Evolutionary conservation across 2,888 invertebrate species (phyloP).

Genomic region (Mythimna ferrago): DNA sequence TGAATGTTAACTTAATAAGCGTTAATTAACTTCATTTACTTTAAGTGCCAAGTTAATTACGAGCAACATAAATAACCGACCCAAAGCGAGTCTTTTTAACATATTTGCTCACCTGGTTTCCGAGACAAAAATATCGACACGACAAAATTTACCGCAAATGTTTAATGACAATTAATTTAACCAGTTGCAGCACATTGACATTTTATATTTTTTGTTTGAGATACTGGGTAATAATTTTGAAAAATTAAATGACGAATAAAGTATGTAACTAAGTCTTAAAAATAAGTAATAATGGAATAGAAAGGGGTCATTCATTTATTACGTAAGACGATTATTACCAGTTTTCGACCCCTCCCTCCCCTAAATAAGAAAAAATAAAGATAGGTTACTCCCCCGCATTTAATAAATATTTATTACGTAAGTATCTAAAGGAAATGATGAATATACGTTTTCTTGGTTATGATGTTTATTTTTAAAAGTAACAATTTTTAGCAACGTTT

Average conservation of each 20-base stretch:
- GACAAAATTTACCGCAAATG: background rate
- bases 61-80: conserved; percentile 6
- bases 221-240: conserved; percentile 1
- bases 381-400: too few relatives aligned
- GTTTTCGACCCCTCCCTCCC: too few relatives aligned
- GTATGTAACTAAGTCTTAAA: conserved; percentile 27
- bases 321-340: too few relatives aligned
- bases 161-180: background rate
- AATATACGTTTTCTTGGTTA: too few relatives aligned
- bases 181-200: background rate
- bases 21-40: conserved; percentile 4
- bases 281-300: conserved; percentile 40
- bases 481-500: too few relatives aligned
- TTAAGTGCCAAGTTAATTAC: conserved; percentile 10
- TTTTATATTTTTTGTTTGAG: background rate
- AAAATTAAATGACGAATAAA: conserved; percentile 4
- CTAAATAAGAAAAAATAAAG: too few relatives aligned
- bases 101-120: background rate
- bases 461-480: too few relatives aligned
- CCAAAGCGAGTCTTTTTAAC: background rate
- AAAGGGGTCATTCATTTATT: background rate
- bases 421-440: too few relatives aligned
- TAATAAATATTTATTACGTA: too few relatives aligned
- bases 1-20: conserved; percentile 23
- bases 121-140: background rate